phyloP scores from a whole-genome alignment of 2,797 vertebrate species.

The Morus bassanus region DNA sequence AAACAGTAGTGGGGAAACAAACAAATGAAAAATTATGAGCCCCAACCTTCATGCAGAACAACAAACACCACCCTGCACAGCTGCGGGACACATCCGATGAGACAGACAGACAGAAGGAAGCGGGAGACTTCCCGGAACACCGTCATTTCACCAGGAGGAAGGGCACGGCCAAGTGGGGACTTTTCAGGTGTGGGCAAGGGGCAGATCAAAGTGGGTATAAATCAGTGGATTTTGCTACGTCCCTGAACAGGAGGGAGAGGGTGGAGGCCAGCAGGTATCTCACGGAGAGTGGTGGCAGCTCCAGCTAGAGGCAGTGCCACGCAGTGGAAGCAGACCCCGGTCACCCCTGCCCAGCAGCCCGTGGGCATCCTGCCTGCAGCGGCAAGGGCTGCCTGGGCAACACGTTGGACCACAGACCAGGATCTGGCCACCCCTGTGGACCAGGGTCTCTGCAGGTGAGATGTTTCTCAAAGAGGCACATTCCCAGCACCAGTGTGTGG shows the following conservation, averaged over 20 bases:
- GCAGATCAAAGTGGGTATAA: neutral
- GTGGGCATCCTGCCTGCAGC: neutral
- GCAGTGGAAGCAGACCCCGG: neutral
- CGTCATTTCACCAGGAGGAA: neutral
- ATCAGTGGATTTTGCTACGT: rapidly evolving
- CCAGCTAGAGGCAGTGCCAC: neutral
- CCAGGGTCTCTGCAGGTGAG: neutral
- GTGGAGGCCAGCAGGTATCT: neutral
- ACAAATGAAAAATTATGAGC: neutral
- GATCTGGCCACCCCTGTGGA: neutral
- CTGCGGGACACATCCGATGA: neutral
- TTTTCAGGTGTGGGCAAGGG: neutral
- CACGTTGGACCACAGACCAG: rapidly evolving
- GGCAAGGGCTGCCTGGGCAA: neutral
- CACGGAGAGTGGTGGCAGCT: neutral
- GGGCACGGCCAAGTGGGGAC: neutral
- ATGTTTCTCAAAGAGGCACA: neutral
- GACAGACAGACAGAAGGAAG: neutral
- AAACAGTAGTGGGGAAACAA: neutral
- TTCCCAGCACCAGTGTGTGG: neutral
- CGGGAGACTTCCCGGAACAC: neutral
- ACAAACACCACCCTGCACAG: neutral
- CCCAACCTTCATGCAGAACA: neutral
- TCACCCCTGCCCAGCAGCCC: rapidly evolving
- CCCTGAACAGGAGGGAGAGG: neutral